These are phyloP conservation scores for Terrapene triunguis DNA, from an alignment of 2,113 vertebrate species.

Conservation along the genomic window DNA sequence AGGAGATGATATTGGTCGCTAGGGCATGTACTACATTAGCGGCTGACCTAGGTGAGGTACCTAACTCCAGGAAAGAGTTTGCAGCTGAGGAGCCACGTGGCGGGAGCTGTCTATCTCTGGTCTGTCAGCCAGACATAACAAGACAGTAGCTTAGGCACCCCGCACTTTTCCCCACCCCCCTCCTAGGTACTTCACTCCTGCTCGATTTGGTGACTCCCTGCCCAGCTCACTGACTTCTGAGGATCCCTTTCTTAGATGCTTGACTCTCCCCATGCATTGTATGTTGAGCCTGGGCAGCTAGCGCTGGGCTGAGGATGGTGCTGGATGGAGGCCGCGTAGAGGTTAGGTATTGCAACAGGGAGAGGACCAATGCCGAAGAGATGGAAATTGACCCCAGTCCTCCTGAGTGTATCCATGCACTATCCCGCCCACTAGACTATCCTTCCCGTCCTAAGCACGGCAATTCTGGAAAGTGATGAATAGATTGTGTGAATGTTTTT, in stretches of 20 bases:
- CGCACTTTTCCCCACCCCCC: neutral
- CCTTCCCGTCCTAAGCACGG: neutral
- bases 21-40: neutral
- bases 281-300: neutral
- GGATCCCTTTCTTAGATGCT: neutral
- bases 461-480: neutral
- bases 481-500: constrained; percentile 1
- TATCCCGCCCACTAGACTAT: neutral
- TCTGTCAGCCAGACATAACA: neutral
- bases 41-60: neutral
- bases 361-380: neutral
- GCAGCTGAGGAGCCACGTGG: neutral
- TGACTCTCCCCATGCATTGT: neutral
- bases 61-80: neutral
- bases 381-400: fast-evolving
- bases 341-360: neutral
- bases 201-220: neutral
- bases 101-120: neutral
- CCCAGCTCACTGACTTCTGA: neutral
- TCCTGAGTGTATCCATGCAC: fast-evolving
- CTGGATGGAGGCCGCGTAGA: neutral
- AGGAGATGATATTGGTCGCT: neutral
- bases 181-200: neutral
- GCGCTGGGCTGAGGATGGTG: neutral
- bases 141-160: too few relatives aligned